These are phyloP conservation scores for Parus major DNA, from an alignment of 2,113 vertebrate genomes.

Conservation along the genomic window DNA sequence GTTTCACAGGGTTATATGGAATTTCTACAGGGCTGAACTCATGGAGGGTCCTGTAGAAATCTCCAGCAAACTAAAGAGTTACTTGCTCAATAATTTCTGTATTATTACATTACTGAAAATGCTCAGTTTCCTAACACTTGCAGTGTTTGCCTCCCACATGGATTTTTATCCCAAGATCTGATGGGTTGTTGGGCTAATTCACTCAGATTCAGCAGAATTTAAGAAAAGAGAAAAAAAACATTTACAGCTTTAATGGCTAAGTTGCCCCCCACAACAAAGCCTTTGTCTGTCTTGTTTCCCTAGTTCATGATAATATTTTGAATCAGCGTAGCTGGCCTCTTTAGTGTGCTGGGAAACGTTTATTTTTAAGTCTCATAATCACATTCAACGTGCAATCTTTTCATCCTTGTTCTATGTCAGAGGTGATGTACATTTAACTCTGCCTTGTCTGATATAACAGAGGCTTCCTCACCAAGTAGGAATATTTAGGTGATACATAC, in stretches of 20 bases:
- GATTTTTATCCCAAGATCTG: neutral
- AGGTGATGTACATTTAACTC: neutral
- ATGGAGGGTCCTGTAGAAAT: neutral
- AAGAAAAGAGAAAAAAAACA: neutral
- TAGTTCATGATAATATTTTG: neutral
- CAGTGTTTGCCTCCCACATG: neutral
- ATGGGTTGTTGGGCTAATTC: neutral
- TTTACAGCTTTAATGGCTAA: neutral
- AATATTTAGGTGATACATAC: rapidly evolving
- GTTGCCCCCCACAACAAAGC: neutral
- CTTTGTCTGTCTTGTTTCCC: neutral
- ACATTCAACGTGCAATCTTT: neutral
- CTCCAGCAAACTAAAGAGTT: neutral
- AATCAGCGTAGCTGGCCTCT: neutral
- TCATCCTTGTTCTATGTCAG: neutral
- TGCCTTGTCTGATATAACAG: neutral
- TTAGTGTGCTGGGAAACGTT: neutral
- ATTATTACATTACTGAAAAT: neutral
- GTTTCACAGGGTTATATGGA: neutral
- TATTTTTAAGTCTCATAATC: neutral
- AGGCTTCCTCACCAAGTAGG: neutral
- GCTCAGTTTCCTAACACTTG: neutral
- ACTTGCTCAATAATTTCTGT: neutral
- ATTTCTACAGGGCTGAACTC: neutral
- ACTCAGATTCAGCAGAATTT: neutral